Evolutionary conservation across 2,113 vertebrate genomes (phyloP).

Genomic region (Aplodontia rufa): DNA sequence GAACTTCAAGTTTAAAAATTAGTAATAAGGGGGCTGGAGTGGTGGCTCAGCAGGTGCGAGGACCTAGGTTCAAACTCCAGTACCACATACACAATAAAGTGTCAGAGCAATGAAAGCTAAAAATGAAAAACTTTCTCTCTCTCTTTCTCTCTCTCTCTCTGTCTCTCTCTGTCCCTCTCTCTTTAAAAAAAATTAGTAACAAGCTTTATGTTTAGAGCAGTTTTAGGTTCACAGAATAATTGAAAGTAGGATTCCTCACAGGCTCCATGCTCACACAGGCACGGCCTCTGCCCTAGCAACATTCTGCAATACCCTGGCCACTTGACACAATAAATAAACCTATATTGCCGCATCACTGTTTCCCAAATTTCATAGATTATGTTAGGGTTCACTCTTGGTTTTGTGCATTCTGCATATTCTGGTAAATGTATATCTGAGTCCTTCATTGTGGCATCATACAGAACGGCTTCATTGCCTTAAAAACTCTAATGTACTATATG

Average conservation of each 20-base stretch:
- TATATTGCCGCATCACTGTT: too few species aligned
- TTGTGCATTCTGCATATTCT: background rate
- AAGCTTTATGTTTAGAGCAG: background rate
- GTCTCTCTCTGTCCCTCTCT: too few species aligned
- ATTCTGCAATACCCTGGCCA: background rate
- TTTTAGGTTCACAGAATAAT: background rate
- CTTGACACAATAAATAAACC: background rate
- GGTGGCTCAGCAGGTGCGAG: too few species aligned
- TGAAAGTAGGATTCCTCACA: background rate
- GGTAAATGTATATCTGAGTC: background rate
- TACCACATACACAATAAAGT: too few species aligned
- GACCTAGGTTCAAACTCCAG: too few species aligned
- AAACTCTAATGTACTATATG: too few species aligned
- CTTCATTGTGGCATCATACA: background rate
- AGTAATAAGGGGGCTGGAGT: background rate
- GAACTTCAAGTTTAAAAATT: background rate
- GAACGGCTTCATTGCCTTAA: background rate
- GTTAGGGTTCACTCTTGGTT: too few species aligned
- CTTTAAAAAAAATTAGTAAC: background rate
- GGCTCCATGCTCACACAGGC: background rate
- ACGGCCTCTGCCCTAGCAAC: rapidly evolving
- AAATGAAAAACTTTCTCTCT: too few species aligned
- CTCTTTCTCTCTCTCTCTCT: too few species aligned
- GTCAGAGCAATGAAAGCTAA: too few species aligned
- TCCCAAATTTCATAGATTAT: background rate